Base-by-base conservation (phyloP, 2,113 vertebrate genomes). In the Rhegmatorhina hoffmannsi region DNA sequence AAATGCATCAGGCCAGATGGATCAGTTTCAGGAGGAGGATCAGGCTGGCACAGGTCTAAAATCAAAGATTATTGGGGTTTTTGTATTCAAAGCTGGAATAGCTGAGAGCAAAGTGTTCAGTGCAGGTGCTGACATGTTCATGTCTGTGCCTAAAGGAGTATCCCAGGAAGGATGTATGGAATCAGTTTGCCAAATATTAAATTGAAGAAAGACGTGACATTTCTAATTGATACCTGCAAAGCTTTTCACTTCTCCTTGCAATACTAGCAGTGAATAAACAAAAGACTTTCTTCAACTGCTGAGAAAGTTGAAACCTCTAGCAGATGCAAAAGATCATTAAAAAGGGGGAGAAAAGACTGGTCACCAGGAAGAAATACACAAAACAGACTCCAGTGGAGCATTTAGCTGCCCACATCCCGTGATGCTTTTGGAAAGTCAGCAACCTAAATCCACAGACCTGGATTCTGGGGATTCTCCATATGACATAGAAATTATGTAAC, bases 21-120 rank as follows among this genome's bases (percentile, higher is more conserved):
- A 97, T 73, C 87, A 80, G 20, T 73, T 95, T 87, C 72, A 91
- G 75, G 56, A 84, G 67, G 55, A 87, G 59, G 67, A 91, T 78
- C 47, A 52, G 69, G 40, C 89, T 94, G 82, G 78, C 75, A 87
- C 34, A 47, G 36, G 36, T 56, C 67, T 87, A 67, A 85, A 93
- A 86, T 67, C 34, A 86, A 87, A 88, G 58, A 77, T 77, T 68
- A 77, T 44, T 74, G 7, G 7, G 36, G 0, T 66, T 87, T 85
- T n/a, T 64, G 50, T 59, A 58, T 53, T 80, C 55, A 69, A 44
- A 88, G 66, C 68, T 56, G 64, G 33, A 91, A 47, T 5, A 60
- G 47, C 43, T 90, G 63, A 63, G 29, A 89, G 63, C 62, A 50
- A 63, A 82, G 13, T 4, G 33, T 3, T 75, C 73, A 31, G 59